A percentile compares a stretch with the other conserved stretches of the same genome.
phyloP scores from a whole-genome alignment of 1,140 invertebrate genomes.

The Nephila pilipes region DNA sequence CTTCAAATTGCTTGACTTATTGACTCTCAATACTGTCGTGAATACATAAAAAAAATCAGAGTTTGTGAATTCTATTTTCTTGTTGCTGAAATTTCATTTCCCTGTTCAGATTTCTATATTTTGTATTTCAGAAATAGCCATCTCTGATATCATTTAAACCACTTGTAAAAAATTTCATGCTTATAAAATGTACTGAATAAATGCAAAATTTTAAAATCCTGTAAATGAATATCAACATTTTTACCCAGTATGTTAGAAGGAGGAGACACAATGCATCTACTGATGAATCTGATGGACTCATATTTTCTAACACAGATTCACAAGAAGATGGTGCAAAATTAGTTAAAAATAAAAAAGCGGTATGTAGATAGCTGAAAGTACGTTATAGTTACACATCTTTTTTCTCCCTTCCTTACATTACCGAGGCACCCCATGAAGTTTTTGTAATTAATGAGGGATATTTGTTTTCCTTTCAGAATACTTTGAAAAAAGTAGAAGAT shows the following conservation, averaged over 20 bases:
- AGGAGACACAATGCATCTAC: background rate
- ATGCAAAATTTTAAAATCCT: background rate
- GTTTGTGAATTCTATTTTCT: too few species aligned
- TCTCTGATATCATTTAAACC: too few species aligned
- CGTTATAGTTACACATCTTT: background rate
- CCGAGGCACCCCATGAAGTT: background rate
- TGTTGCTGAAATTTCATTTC: too few species aligned
- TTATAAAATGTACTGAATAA: too few species aligned
- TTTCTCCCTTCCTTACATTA: background rate
- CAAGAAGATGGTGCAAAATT: slow-evolving; percentile 12
- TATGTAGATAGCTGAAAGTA: background rate
- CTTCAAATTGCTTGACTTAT: too few species aligned
- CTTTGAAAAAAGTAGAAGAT: slow-evolving; percentile 65
- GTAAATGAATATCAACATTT: slow-evolving; percentile 7
- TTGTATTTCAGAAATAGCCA: too few species aligned
- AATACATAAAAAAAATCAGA: too few species aligned
- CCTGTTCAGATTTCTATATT: too few species aligned
- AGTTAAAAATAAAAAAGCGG: background rate
- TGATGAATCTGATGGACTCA: slow-evolving; percentile 13
- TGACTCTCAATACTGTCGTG: too few species aligned
- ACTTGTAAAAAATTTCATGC: too few species aligned
- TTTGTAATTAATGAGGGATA: background rate
- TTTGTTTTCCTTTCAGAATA: slow-evolving; percentile 37
- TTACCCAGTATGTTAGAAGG: slow-evolving; percentile 32
- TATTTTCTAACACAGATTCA: slow-evolving; percentile 31